Evolutionary conservation across 2,888 invertebrate species (phyloP), one percentile per base, ranked within the genome.

Genomic region (Drosophila histrio): DNA sequence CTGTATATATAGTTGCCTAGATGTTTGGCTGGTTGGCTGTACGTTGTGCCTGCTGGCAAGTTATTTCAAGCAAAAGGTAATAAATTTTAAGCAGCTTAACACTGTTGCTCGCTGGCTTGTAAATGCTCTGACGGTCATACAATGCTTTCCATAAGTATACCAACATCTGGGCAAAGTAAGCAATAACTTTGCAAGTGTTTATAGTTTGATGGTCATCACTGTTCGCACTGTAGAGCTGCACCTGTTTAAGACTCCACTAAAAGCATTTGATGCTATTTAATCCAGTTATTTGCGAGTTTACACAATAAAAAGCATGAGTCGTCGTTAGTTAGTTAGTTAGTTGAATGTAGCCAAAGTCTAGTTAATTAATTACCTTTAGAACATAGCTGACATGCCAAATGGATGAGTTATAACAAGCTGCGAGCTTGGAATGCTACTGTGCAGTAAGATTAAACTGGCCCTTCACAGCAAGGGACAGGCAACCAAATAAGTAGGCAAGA

Each of bases 81-180:
- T 87, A 89, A 88, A 87, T 87, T 87, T 84, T 89, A 87, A 87
- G 87, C 77, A 87, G 87, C 89, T 87, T 87, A 87, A 79, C 82
- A 85, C 79, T 88, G 81, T 84, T 86, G 87, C 87, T 82, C 79
- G 75, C 77, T 84, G 79, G 79, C 79, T 85, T 83, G 77, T 80
- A 75, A 83, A 82, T 79, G 72, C 72, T 80, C 72, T 50, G 67
- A 56, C 59, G 77, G 59, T 56, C 71, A 72, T 66, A 86, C 82
- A 84, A 30, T 71, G 65, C 69, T 52, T 53, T 46, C 56, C 72
- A 65, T 24, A 68, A 68, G 62, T 68, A 49, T 71, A 68, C 21
- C 46, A 57, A 61, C 68, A 68, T 41, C 44, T 62, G 52, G 46
- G 30, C 60, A 47, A 62, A 17, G 44, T 49, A 49, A 43, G 47